A percentile compares a stretch with the other conserved stretches of the same genome.
phyloP scores from a whole-genome alignment of 1,140 invertebrate genomes.

The Meteorus sp. region DNA sequence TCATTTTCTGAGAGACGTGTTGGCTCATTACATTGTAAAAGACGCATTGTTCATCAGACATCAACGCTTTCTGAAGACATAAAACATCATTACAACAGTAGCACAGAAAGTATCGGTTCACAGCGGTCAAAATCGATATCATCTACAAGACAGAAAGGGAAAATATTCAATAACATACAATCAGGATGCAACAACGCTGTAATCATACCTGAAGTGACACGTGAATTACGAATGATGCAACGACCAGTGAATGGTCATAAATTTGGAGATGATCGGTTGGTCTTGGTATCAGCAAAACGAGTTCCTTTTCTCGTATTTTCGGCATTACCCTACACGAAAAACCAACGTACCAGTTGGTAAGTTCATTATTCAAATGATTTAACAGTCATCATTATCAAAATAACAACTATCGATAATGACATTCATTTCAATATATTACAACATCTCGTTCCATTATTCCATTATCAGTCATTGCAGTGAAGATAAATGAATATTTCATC shows the following conservation, averaged over 20 bases:
- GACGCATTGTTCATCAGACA: conserved; percentile 60
- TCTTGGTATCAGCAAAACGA: conserved; percentile 71
- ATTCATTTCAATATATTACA: neutral
- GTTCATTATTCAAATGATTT: conserved; percentile 17
- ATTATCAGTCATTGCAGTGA: neutral
- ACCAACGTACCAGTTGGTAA: conserved; percentile 67
- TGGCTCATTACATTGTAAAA: conserved; percentile 58
- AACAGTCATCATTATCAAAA: neutral
- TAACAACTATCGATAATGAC: neutral
- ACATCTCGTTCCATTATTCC: neutral
- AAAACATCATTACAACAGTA: conserved; percentile 69
- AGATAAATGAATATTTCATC: neutral
- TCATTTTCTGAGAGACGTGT: conserved; percentile 61
- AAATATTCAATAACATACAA: conserved; percentile 45
- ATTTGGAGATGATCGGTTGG: conserved; percentile 76
- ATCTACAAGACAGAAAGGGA: conserved; percentile 45
- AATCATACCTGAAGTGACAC: conserved; percentile 54
- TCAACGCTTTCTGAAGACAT: conserved; percentile 62
- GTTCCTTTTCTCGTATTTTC: conserved; percentile 83
- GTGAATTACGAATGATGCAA: conserved; percentile 53
- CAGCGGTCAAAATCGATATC: conserved; percentile 48
- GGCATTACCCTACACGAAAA: conserved; percentile 77
- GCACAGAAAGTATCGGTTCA: conserved; percentile 71
- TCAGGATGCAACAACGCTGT: conserved; percentile 42
- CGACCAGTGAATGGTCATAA: conserved; percentile 64